phyloP scores from a whole-genome alignment of 2,888 invertebrate genomes.

The Cynaeus angustus region DNA sequence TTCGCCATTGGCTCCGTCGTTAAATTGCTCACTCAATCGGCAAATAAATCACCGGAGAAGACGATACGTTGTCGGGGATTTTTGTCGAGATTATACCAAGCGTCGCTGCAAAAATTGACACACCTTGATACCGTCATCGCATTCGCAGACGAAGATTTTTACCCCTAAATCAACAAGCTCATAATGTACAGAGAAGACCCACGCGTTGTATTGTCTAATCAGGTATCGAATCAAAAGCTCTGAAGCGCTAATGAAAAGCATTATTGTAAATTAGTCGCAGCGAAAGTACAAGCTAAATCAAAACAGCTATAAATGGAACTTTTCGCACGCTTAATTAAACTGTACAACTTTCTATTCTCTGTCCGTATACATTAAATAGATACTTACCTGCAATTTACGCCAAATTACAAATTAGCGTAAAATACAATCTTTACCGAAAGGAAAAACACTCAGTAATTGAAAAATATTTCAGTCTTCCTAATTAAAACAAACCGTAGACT shows the following conservation, averaged over 20 bases:
- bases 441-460: too few relatives aligned
- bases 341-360: too few relatives aligned
- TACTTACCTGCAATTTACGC: too few relatives aligned
- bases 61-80: slow-evolving; percentile 9
- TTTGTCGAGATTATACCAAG: slow-evolving; percentile 20
- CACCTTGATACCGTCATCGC: slow-evolving; percentile 29
- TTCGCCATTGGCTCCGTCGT: slow-evolving; percentile 35
- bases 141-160: slow-evolving; percentile 37
- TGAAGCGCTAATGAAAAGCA: slow-evolving; percentile 6
- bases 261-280: neutral
- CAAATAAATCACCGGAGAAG: slow-evolving; percentile 34
- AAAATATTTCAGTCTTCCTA: too few relatives aligned
- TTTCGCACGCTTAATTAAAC: too few relatives aligned
- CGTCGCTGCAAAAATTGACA: slow-evolving; percentile 20
- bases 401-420: too few relatives aligned
- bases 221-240: slow-evolving; percentile 9
- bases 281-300: too few relatives aligned
- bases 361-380: too few relatives aligned
- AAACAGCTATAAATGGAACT: too few relatives aligned
- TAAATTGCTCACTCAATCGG: slow-evolving; percentile 42
- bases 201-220: slow-evolving; percentile 30
- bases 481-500: too few relatives aligned
- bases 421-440: too few relatives aligned
- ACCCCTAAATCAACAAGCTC: slow-evolving; percentile 36
- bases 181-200: slow-evolving; percentile 17